Percentiles rank a stretch among this genome's conserved stretches.
phyloP scores from a whole-genome alignment of 2,797 vertebrate species.

The Molossus alvarezi region DNA sequence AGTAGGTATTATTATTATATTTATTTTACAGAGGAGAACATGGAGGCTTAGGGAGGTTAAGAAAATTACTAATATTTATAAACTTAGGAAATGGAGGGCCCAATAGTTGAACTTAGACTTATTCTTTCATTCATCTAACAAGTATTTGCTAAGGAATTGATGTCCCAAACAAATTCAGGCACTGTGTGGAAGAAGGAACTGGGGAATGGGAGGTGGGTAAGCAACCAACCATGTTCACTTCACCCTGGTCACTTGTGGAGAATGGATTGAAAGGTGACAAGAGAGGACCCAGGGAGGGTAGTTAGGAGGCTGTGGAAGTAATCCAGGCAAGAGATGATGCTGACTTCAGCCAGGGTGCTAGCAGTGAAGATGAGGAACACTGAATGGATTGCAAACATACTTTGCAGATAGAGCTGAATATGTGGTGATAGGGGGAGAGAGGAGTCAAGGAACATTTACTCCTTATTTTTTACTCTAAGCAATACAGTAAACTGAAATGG shows the following conservation, averaged over 20 bases:
- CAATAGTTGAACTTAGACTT: not conserved
- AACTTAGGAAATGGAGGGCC: not conserved
- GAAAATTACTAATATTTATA: slow-evolving; percentile 5
- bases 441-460: not conserved
- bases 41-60: not conserved
- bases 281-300: not conserved
- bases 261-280: not conserved
- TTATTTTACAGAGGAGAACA: not conserved
- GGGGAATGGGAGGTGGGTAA: not conserved
- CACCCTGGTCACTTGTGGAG: not conserved
- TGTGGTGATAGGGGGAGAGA: not conserved
- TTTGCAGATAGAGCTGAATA: not conserved
- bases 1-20: not conserved
- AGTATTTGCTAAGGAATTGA: slow-evolving; percentile 31
- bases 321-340: not conserved
- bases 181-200: not conserved
- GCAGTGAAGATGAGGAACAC: not conserved
- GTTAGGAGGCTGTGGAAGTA: not conserved
- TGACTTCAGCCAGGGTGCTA: not conserved
- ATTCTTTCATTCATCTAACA: slow-evolving; percentile 17
- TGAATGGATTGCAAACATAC: too few relatives aligned
- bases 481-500: not conserved
- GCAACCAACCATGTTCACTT: not conserved
- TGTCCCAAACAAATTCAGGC: not conserved
- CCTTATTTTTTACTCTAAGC: not conserved